Conservation (phyloP, 2,888 invertebrate species). For the Plebejus melissa region DNA sequence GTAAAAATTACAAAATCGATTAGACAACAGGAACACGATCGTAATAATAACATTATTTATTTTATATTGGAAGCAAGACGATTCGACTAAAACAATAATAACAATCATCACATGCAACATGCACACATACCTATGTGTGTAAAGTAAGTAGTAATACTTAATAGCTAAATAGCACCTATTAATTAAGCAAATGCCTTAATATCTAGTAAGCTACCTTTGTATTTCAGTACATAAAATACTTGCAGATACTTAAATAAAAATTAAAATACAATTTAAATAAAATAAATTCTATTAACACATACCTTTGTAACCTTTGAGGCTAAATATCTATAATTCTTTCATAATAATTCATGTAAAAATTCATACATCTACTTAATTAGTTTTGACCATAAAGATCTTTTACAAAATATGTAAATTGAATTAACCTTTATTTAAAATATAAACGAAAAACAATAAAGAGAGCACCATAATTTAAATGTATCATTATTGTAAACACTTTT, state of each 20-base stretch:
- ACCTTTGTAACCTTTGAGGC: not conserved
- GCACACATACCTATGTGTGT: not conserved
- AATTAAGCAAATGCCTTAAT: constrained; percentile 1
- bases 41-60: not conserved
- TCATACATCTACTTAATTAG: not conserved
- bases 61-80: not conserved
- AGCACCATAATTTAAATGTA: not conserved
- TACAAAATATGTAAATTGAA: not conserved
- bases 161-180: constrained; percentile 1
- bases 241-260: not conserved
- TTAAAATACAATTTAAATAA: not conserved
- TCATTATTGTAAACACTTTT: not conserved
- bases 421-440: not conserved
- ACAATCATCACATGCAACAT: constrained; percentile 10
- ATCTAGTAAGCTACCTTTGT: not conserved
- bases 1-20: constrained; percentile 9
- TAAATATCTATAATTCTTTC: not conserved
- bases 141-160: no score
- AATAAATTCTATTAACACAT: not conserved
- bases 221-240: not conserved
- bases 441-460: not conserved
- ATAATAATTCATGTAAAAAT: not conserved
- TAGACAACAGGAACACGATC: constrained; percentile 1
- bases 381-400: not conserved
- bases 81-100: not conserved